These are phyloP conservation scores for Drymodes brunneopygia DNA, from an alignment of 2,113 vertebrate genomes.

Conservation along the genomic window DNA sequence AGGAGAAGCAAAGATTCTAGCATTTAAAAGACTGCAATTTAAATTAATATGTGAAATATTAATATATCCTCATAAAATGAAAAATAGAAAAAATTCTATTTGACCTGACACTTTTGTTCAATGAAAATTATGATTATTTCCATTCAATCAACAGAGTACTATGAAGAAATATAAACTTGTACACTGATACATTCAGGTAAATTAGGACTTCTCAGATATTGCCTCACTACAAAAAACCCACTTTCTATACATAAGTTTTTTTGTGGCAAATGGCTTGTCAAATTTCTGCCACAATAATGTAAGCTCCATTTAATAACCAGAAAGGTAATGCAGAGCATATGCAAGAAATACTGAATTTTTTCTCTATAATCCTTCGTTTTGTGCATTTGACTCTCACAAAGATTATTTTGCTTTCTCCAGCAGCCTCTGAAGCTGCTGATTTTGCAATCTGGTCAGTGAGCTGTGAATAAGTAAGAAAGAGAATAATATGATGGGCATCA, in stretches of 20 bases:
- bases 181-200: background rate
- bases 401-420: background rate
- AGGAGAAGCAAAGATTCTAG: background rate
- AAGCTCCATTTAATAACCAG: background rate
- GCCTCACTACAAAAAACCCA: background rate
- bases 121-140: background rate
- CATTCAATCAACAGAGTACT: background rate
- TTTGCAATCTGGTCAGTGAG: background rate
- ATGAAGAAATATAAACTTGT: background rate
- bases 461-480: background rate
- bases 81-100: background rate
- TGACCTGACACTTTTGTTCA: background rate
- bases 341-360: background rate
- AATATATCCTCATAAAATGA: background rate
- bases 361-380: fast-evolving
- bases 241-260: background rate
- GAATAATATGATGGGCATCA: background rate
- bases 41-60: background rate
- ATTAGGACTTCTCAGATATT: background rate
- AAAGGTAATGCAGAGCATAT: background rate
- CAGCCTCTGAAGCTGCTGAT: background rate
- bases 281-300: background rate
- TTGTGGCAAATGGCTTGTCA: background rate
- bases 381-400: background rate
- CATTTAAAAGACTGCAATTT: background rate